These are phyloP conservation scores for Euthynnus affinis DNA, from an alignment of 2,797 vertebrate species.

Conservation along the genomic window DNA sequence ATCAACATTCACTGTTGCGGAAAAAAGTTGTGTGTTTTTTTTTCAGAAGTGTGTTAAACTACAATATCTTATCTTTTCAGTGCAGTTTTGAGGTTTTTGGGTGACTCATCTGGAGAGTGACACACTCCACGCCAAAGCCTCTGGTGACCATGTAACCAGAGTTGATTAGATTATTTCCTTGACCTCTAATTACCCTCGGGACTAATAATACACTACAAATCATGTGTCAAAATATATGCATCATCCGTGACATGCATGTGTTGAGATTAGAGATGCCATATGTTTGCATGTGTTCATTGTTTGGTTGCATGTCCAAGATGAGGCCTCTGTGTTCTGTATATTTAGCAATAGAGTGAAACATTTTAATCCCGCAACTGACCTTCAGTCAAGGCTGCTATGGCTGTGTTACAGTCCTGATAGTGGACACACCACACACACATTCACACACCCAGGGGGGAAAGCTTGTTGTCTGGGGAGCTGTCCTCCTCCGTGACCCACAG, in stretches of 20 bases:
- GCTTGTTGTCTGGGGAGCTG: conserved; percentile 23
- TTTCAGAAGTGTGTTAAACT: background rate
- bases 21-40: background rate
- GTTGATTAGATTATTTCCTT: conserved; percentile 57
- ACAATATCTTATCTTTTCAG: background rate
- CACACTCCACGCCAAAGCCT: background rate
- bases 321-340: conserved; percentile 49
- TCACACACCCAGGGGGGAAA: conserved; percentile 35
- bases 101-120: conserved; percentile 12
- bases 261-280: conserved; percentile 44
- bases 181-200: conserved; percentile 48
- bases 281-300: conserved; percentile 30
- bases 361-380: conserved; percentile 57
- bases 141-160: conserved; percentile 40
- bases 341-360: conserved; percentile 52
- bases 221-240: conserved; percentile 49
- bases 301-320: conserved; percentile 5
- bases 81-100: conserved; percentile 8
- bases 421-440: background rate
- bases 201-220: conserved; percentile 68
- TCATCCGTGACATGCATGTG: conserved; percentile 26
- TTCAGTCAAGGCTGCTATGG: conserved; percentile 51
- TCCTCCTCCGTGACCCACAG: conserved; percentile 39
- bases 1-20: conserved; percentile 15
- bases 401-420: conserved; percentile 20